Base-by-base conservation (phyloP, 2,888 invertebrate genomes). In the Elegia similella region DNA sequence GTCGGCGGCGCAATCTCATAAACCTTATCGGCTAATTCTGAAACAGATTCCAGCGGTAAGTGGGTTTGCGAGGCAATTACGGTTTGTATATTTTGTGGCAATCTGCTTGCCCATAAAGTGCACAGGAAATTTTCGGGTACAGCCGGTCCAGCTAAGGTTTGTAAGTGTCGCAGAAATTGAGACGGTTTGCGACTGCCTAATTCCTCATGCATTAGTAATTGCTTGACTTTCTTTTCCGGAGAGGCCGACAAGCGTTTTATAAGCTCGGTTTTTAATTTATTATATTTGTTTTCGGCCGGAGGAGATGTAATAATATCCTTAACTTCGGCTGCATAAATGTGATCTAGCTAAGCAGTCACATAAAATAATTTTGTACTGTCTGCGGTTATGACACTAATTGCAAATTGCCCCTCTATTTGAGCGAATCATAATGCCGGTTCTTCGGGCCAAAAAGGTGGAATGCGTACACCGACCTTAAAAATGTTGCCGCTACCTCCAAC, bases 351-450 rank as follows among this genome's bases (percentile, higher is more conserved):
- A 0, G 61, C 54, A 1, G 59, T 47, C 0, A 70, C 58, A 13
- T 65, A 59, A 17, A 60, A 59, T 42, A 63, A 70, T 58, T 68
- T 69, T 0, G 69, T 70, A 0, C 44, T 8, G 13, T 71, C 70
- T 1, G 55, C 38, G 0, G 59, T 66, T 0, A 71, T 67, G 6
- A 50, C 58, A 0, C 62, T 58, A 0, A 65, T 34, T 0, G 52
- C 47, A 50, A 72, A 72, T 15, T 72, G 69, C 0, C 64, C 65
- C 44, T 72, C 70, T 0, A 70, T 30, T 43, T 65, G 62, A 0
- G 64, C 65, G 48, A 69, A 71, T 68, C 70, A 67, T 6, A 67
- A 10, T 3, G 58, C 63, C 1, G 68, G 68, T 43, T 68, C 62
- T 23, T 70, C 66, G 1, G 68, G 62, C 62, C 63, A 67, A 48